Conservation (phyloP, 2,113 vertebrate genomes). For the Turnix velox region DNA sequence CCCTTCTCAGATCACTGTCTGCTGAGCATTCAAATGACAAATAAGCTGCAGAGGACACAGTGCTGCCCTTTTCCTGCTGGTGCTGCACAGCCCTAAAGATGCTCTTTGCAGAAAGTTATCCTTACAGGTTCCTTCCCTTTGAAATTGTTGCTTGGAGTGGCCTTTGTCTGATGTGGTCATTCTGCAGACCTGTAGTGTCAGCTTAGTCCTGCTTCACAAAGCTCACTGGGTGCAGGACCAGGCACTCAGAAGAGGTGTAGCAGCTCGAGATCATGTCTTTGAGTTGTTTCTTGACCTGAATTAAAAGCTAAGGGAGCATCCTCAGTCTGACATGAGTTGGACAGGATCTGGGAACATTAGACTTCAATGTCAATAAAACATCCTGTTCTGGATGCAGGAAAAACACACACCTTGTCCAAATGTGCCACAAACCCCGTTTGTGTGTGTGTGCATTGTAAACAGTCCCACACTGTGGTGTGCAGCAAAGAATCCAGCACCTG, state of each 20-base stretch:
- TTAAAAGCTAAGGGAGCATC: neutral
- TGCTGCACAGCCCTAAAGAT: neutral
- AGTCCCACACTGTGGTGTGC: neutral
- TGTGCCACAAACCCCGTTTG: neutral
- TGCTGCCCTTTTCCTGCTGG: neutral
- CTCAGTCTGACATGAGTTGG: neutral
- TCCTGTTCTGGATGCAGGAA: neutral
- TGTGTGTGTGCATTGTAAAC: neutral
- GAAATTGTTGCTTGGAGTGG: neutral
- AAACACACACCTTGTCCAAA: neutral
- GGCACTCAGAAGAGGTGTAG: neutral
- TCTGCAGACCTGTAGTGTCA: neutral
- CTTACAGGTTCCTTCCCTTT: neutral
- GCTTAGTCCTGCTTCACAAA: neutral
- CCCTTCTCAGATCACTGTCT: neutral
- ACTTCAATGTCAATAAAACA: neutral
- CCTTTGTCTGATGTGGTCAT: neutral
- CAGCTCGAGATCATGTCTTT: neutral
- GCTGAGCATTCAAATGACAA: neutral
- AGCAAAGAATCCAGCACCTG: slow-evolving; percentile 1
- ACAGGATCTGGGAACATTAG: neutral
- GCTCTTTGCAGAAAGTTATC: neutral
- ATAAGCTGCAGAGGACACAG: neutral
- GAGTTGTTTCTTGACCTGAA: neutral
- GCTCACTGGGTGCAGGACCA: neutral